Evolutionary conservation across 2,113 vertebrate genomes (phyloP), one percentile per base, ranked within the genome.

Genomic region (Eptatretus burgeri): DNA sequence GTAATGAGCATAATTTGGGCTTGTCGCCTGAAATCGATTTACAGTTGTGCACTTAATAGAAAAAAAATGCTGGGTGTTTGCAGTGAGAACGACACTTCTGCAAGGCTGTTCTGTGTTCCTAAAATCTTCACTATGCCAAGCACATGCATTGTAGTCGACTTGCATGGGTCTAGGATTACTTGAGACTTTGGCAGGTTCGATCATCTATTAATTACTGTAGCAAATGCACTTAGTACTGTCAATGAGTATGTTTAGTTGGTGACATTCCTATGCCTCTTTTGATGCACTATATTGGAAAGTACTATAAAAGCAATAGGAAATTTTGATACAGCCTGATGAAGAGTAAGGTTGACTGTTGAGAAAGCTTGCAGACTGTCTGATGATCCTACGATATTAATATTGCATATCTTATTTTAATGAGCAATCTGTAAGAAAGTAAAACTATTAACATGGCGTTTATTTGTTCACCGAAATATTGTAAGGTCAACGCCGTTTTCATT

Each of bases 241-340:
- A 20, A 20, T 60, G 56, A 17, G 56, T 60, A 17, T 60, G n/a
- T 60, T 17, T 60, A 60, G n/a, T 17, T 60, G 56, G 56, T 60
- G n/a, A 60, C 56, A 60, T 60, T 60, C 56, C 56, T 60, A 60
- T 60, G 56, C 56, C 56, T n/a, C n/a, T 20, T 60, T 17, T 60
- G 20, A 60, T 60, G 56, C 56, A 60, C 56, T 60, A 60, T 60
- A 60, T 60, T n/a, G 56, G 20, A n/a, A 60, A 60, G 56, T 60
- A 60, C 56, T 60, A 20, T 60, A 60, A n/a, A 60, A 60, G 56
- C 56, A 60, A 60, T 60, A 60, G 56, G 56, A 60, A 60, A 60
- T 17, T 60, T 41, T 41, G 27, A 60, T 60, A 60, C 56, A 60
- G 56, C 56, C 56, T 60, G 56, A 60, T n/a, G 20, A n/a, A 20